A percentile compares a stretch with the other conserved stretches of the same genome.
Evolutionary conservation across 2,113 vertebrate genomes (phyloP).

Genomic region (Geococcyx californianus): DNA sequence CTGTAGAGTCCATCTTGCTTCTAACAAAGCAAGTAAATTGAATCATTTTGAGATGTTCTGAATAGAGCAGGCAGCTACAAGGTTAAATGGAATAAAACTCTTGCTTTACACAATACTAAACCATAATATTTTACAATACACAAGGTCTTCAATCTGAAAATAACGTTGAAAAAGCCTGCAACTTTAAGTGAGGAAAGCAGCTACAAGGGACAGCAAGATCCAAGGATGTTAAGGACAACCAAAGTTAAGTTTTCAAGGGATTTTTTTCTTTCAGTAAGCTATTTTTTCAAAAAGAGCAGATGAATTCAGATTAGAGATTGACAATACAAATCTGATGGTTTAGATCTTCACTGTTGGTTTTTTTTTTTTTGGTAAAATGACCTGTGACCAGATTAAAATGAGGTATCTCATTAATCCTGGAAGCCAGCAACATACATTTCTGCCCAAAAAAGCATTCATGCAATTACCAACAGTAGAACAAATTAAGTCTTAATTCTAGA

Average conservation of each 20-base stretch:
- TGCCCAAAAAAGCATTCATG: background rate
- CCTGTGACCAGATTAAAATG: background rate
- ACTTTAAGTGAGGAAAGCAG: background rate
- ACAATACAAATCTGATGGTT: background rate
- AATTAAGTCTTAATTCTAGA: background rate
- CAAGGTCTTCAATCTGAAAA: too few relatives aligned
- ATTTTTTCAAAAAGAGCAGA: background rate
- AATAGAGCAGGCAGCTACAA: background rate
- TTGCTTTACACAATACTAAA: background rate
- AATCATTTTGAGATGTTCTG: background rate
- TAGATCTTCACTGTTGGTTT: background rate
- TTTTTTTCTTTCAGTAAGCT: background rate
- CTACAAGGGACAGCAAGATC: background rate
- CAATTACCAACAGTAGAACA: background rate
- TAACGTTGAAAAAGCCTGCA: background rate
- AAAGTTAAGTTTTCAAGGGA: background rate
- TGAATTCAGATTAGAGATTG: background rate
- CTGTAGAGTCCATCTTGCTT: background rate
- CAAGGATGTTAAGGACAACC: slow-evolving; percentile 8
- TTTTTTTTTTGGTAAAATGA: background rate
- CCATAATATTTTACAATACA: background rate
- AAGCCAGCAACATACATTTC: background rate
- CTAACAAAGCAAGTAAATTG: background rate
- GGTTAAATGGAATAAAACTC: background rate
- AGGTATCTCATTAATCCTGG: background rate